Conservation (phyloP, 1,140 invertebrate genomes). For the Drosophila nigrodunni region DNA sequence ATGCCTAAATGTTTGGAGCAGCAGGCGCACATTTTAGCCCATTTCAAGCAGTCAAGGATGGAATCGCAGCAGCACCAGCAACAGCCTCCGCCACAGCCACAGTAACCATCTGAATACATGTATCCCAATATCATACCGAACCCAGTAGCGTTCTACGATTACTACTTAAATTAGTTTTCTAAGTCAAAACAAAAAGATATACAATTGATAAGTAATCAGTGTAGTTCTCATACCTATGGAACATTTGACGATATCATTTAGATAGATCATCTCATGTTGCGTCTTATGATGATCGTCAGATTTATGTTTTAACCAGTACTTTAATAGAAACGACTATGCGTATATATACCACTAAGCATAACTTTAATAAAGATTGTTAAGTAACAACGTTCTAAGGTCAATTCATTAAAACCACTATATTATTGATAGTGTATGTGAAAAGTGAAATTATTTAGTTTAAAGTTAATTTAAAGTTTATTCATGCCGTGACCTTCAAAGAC, state of each 20-base stretch:
- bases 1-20: conserved; percentile 77
- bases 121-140: conserved; percentile 19
- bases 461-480: not conserved
- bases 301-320: conserved; percentile 28
- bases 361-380: conserved; percentile 37
- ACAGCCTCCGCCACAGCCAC: conserved; percentile 24
- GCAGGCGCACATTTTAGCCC: conserved; percentile 64
- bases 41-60: conserved; percentile 47
- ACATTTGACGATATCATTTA: conserved; percentile 9
- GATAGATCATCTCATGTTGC: conserved; percentile 2
- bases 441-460: not conserved
- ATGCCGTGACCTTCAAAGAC: not conserved
- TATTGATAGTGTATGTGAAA: not conserved
- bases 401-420: not conserved
- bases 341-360: conserved; percentile 41
- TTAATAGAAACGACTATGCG: conserved; percentile 24
- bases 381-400: not conserved
- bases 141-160: conserved; percentile 34
- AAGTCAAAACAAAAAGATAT: conserved; percentile 20
- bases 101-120: conserved; percentile 39
- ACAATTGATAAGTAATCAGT: conserved; percentile 9
- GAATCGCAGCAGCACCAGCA: conserved; percentile 18
- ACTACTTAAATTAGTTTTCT: conserved; percentile 33
- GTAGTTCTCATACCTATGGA: conserved; percentile 24
- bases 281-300: conserved; percentile 9